These are phyloP conservation scores for Pomacea maculata DNA, from an alignment of 1,140 invertebrate species.

Conservation along the genomic window DNA sequence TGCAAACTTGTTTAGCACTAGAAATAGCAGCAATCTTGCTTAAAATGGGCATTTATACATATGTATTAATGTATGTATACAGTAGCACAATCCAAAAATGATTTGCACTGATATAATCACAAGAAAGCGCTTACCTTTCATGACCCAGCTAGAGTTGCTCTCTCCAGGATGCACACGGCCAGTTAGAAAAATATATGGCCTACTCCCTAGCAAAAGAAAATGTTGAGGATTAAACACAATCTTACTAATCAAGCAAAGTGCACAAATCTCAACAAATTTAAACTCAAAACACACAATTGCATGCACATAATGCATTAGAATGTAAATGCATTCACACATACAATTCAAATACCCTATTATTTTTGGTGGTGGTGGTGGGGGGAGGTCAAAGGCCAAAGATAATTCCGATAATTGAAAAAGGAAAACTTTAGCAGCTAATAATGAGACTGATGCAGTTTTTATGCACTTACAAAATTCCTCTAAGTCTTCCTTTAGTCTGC, in stretches of 20 bases:
- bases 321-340: background rate
- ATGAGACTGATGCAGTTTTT: background rate
- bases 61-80: background rate
- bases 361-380: no score
- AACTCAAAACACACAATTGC: background rate
- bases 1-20: no score
- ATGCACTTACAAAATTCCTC: conserved; percentile 58
- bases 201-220: conserved; percentile 39
- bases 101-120: background rate
- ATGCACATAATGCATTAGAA: conserved; percentile 2
- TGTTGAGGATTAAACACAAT: background rate
- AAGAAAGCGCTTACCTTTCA: conserved; percentile 75
- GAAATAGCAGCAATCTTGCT: background rate
- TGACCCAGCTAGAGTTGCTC: conserved; percentile 88
- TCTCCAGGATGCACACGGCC: conserved; percentile 89
- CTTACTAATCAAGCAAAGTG: background rate
- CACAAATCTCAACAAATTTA: background rate
- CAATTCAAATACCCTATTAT: no score
- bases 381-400: no score
- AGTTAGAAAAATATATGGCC: conserved; percentile 75
- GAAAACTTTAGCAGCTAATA: background rate
- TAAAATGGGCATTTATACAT: background rate
- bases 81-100: background rate
- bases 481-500: conserved; percentile 40
- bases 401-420: background rate